Percentiles rank a stretch among this genome's conserved stretches.
phyloP scores from a whole-genome alignment of 2,797 vertebrate species.

The Ptychadena robeensis region DNA sequence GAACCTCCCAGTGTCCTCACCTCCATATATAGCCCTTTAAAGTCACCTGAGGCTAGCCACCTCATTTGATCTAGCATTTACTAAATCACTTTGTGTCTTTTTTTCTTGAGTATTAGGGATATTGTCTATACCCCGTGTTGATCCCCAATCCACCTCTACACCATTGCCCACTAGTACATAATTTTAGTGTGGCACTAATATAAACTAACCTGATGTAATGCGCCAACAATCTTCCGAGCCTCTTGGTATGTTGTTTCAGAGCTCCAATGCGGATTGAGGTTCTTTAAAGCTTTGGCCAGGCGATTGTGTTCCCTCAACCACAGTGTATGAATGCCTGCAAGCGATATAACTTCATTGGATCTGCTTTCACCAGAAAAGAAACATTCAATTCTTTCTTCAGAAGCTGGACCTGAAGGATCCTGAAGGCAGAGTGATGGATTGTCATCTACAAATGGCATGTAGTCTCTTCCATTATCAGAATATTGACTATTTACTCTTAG shows the following conservation, averaged over 20 bases:
- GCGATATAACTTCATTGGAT: constrained; percentile 83
- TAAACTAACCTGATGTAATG: constrained; percentile 88
- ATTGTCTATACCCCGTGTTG: too few relatives aligned
- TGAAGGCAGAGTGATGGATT: constrained; percentile 79
- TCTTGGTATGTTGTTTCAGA: constrained; percentile 85
- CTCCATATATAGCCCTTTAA: too few relatives aligned
- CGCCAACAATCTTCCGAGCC: constrained; percentile 88
- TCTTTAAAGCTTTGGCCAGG: constrained; percentile 77
- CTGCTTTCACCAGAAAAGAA: constrained; percentile 89
- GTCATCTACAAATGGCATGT: constrained; percentile 78
- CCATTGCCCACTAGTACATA: too few relatives aligned
- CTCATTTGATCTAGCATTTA: too few relatives aligned
- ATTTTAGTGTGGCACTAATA: neutral
- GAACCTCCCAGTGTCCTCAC: too few relatives aligned
- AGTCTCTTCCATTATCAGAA: constrained; percentile 75
- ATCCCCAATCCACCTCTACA: too few relatives aligned
- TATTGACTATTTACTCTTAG: constrained; percentile 78
- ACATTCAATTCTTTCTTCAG: constrained; percentile 80
- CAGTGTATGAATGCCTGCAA: constrained; percentile 84
- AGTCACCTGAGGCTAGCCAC: too few relatives aligned
- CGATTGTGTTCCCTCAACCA: constrained; percentile 95
- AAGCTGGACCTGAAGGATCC: constrained; percentile 32
- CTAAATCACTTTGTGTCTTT: too few relatives aligned
- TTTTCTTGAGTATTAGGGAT: too few relatives aligned
- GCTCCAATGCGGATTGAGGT: constrained; percentile 86